phyloP scores from a whole-genome alignment of 2,888 invertebrate species.

The Temnothorax rugatulus region DNA sequence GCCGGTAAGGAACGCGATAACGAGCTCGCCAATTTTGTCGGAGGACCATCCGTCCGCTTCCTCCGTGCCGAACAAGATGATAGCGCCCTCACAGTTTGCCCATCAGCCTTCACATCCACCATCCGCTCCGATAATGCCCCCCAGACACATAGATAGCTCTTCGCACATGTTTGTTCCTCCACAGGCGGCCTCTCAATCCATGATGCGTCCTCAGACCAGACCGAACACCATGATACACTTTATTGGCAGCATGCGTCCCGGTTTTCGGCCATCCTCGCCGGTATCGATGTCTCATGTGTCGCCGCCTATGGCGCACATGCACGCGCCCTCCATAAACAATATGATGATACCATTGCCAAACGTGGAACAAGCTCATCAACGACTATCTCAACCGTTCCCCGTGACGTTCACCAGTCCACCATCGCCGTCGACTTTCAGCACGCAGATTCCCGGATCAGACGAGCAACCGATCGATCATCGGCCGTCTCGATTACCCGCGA shows the following conservation, averaged over 20 bases:
- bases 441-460: slow-evolving; percentile 43
- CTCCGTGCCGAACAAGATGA: slow-evolving; percentile 54
- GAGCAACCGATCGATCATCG: slow-evolving; percentile 61
- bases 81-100: slow-evolving; percentile 45
- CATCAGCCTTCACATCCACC: slow-evolving; percentile 48
- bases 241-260: slow-evolving; percentile 66
- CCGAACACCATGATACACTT: slow-evolving; percentile 69
- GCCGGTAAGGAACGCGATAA: slow-evolving; percentile 46
- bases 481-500: slow-evolving; percentile 58
- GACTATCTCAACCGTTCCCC: slow-evolving; percentile 59
- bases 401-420: slow-evolving; percentile 65
- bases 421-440: slow-evolving; percentile 49
- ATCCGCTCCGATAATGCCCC: slow-evolving; percentile 28
- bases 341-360: slow-evolving; percentile 51
- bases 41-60: slow-evolving; percentile 47
- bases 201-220: slow-evolving; percentile 62
- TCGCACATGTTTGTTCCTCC: slow-evolving; percentile 58
- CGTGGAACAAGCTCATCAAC: slow-evolving; percentile 60
- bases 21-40: slow-evolving; percentile 37
- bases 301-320: slow-evolving; percentile 75
- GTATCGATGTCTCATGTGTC: slow-evolving; percentile 66
- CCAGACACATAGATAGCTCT: slow-evolving; percentile 37
- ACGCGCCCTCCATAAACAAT: slow-evolving; percentile 65
- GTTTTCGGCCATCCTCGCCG: slow-evolving; percentile 63
- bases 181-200: slow-evolving; percentile 64